Evolutionary conservation across 2,113 vertebrate species (phyloP), one percentile per base, ranked within the genome.

Genomic region (Riparia riparia): DNA sequence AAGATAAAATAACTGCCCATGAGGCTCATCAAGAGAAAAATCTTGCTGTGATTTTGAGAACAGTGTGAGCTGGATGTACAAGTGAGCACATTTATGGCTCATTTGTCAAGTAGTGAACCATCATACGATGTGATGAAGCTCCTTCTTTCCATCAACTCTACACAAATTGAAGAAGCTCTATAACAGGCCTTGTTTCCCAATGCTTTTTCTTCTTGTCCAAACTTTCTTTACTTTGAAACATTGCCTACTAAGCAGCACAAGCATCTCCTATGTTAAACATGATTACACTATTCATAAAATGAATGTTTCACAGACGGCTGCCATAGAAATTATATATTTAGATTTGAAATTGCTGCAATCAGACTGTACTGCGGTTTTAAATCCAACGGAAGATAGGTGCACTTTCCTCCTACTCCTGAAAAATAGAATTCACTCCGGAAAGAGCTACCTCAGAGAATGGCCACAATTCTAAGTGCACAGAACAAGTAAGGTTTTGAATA

Each of bases 21-120:
- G 32, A 86, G 14, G 22, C 50, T 92, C 82, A 90, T 82, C 65
- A 88, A 32, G 50, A 86, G 50, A 90, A 93, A 93, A 94, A 77
- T 21, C n/a, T 93, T 86, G 45, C 90, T 86, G n/a, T 77, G 88
- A 88, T 94, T 95, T 92, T 86, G 50, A 93, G 66, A 88, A 45
- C n/a, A 42, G 25, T 29, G 20, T 69, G 79, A 93, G 32, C 11
- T 93, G 63, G 28, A 54, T 88, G 49, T 64, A 53, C 25, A 53
- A 88, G 79, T 61, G n/a, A 45, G 42, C 26, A 61, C 37, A 54
- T 57, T 72, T 83, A 57, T 65, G 85, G 70, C 22, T 88, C 58
- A 69, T 93, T 92, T 85, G 88, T 42, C 25, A 70, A 61, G 68
- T 66, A 93, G 86, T 70, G 82, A 83, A 65, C 61, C 87, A 53